Base-by-base conservation (phyloP, 2,113 vertebrate species). In the Phylloscopus trochilus region DNA sequence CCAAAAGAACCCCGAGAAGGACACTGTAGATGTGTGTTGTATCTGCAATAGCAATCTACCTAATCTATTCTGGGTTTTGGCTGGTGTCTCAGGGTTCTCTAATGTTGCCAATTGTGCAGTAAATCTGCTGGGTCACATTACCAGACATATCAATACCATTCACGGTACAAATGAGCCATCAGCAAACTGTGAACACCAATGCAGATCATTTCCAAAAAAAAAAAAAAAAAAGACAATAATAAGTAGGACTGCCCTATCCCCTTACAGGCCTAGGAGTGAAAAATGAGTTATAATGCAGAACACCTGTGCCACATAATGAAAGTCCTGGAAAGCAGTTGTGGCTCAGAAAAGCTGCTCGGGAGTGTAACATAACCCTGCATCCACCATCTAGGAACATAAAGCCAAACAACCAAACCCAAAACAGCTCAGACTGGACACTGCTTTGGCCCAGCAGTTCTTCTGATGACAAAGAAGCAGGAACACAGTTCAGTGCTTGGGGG, bases 261-360 rank as follows among this genome's bases (percentile, higher is more conserved):
- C 96, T 97, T 93, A 96, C 85, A 93, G 93, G 83, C 77, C 16
- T 91, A 78, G 8, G 88, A 97, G 97, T 95, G 96, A 96, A 97
- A 97, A 96, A 95, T 91, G 72, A 89, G 87, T 93, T 96, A 21
- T 93, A 96, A 97, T 85, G 64, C 86, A 90, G 90, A 98, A 97
- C 97, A 97, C 97, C 97, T 98, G 98, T 47, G 52, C 59, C 97
- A 94, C 91, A 94, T 95, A 96, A 97, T 94, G 84, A 39, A 77
- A 93, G 92, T 76, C 94, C 86, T 44, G 97, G 96, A 98, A 98
- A 97, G 97, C 96, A 96, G 91, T 94, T 87, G 92, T 15, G 84
- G 97, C 96, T 94, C 79, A 69, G 87, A 79, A 97, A 97, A 96
- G 78, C 95, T 97, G 95, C 89, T 97, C 5, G 0, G 31, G 21